phyloP scores from a whole-genome alignment of 2,888 invertebrate genomes.

The Bibio marci region DNA sequence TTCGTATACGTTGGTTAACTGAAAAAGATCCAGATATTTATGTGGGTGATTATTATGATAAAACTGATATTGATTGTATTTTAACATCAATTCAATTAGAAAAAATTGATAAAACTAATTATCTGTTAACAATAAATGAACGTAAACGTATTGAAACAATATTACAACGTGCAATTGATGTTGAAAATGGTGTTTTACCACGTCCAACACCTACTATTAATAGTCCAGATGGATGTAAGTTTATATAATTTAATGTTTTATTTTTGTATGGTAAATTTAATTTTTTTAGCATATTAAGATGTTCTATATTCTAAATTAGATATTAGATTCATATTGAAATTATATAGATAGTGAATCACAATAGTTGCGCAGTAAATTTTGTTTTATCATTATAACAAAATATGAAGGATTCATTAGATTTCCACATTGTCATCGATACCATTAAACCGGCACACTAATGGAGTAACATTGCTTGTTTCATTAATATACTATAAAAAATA shows the following conservation, averaged over 20 bases:
- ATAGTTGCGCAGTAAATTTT: too few relatives aligned
- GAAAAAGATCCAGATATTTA: slow-evolving; percentile 46
- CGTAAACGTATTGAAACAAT: slow-evolving; percentile 64
- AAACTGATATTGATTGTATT: slow-evolving; percentile 81
- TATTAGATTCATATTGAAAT: too few relatives aligned
- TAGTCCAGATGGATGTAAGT: slow-evolving; percentile 72
- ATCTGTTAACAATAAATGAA: slow-evolving; percentile 54
- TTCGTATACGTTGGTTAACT: slow-evolving; percentile 80
- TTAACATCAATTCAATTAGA: slow-evolving; percentile 66
- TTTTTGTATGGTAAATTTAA: too few relatives aligned
- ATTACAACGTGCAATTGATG: slow-evolving; percentile 63
- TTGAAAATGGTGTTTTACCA: slow-evolving; percentile 54
- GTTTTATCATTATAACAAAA: too few relatives aligned
- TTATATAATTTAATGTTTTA: slow-evolving; percentile 4
- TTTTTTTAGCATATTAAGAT: too few relatives aligned
- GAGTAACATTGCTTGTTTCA: too few relatives aligned
- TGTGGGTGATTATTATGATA: slow-evolving; percentile 79
- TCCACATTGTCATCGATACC: too few relatives aligned
- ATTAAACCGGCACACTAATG: too few relatives aligned
- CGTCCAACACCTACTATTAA: slow-evolving; percentile 54
- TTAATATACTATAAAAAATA: too few relatives aligned
- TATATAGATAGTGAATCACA: too few relatives aligned
- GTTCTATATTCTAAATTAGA: too few relatives aligned
- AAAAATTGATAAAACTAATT: slow-evolving; percentile 53
- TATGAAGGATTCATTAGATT: too few relatives aligned